Conservation (phyloP, 1,140 invertebrate species). For the Pseudomyrmex pallidus region DNA sequence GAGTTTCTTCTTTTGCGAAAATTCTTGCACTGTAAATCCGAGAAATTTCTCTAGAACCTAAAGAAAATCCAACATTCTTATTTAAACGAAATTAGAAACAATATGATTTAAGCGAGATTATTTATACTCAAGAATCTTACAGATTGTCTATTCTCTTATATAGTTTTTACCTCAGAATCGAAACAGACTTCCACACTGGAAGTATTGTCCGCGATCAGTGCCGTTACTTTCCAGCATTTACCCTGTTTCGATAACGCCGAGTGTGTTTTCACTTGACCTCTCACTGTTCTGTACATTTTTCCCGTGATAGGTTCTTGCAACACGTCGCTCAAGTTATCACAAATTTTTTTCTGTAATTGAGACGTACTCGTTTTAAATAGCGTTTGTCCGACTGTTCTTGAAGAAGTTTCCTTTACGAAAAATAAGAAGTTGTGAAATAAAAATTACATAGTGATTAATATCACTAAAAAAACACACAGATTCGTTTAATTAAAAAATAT, state of each 20-base stretch:
- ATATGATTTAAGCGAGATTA: neutral
- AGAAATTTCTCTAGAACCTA: slow-evolving; percentile 78
- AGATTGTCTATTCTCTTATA: neutral
- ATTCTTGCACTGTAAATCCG: slow-evolving; percentile 77
- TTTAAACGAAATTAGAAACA: neutral
- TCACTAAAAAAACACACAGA: neutral
- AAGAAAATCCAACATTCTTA: no score
- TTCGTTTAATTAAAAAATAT: neutral
- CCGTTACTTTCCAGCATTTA: slow-evolving; percentile 75
- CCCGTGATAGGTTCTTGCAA: slow-evolving; percentile 56
- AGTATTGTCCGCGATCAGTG: slow-evolving; percentile 75
- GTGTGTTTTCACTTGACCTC: slow-evolving; percentile 68
- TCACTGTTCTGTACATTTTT: slow-evolving; percentile 68
- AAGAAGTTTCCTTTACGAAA: slow-evolving; percentile 17
- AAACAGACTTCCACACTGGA: slow-evolving; percentile 76
- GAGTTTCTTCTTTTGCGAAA: slow-evolving; percentile 77
- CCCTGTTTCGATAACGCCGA: slow-evolving; percentile 73
- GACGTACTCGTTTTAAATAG: slow-evolving; percentile 69
- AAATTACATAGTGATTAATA: neutral
- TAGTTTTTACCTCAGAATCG: slow-evolving; percentile 74
- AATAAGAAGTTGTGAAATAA: slow-evolving; percentile 28
- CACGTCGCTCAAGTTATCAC: slow-evolving; percentile 73
- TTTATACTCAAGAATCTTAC: no score
- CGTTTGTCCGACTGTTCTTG: slow-evolving; percentile 62
- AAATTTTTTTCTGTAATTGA: slow-evolving; percentile 56